phyloP scores from a whole-genome alignment of 2,797 vertebrate genomes.

The Odontamblyopus rebecca region DNA sequence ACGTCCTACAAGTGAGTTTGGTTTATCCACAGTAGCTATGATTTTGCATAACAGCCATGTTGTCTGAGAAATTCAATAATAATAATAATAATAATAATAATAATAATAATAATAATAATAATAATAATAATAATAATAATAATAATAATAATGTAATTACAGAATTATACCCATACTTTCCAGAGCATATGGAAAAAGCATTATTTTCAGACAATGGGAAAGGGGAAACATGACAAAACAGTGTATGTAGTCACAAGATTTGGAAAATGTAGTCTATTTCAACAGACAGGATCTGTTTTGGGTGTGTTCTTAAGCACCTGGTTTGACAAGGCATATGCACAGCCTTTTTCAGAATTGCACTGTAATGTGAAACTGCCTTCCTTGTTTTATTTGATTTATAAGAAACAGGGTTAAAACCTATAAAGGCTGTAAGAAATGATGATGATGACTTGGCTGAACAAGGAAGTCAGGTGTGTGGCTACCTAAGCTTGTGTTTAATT shows the following conservation, averaged over 20 bases:
- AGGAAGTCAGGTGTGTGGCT: constrained; percentile 11
- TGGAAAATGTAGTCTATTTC: not conserved
- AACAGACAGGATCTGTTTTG: not conserved
- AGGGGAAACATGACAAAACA: constrained; percentile 5
- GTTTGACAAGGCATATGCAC: not conserved
- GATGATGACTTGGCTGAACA: not conserved
- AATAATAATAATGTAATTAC: not conserved
- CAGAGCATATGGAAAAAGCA: not conserved
- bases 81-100: not conserved
- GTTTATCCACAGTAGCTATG: not conserved
- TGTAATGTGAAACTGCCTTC: not conserved
- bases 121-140: no score
- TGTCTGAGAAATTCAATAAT: not conserved
- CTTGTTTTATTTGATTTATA: not conserved
- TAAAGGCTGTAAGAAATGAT: not conserved
- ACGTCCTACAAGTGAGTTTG: not conserved
- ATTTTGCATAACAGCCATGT: not conserved
- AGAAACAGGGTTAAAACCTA: not conserved
- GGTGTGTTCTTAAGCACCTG: constrained; percentile 6
- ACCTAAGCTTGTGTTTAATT: constrained; percentile 39
- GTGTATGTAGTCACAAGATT: not conserved
- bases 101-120: not conserved
- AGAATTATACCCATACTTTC: not conserved
- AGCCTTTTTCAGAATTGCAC: not conserved
- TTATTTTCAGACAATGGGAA: not conserved